Conservation (phyloP, 30 jellyfish, hydroid and myxozoan species). For the Hydractinia echinata region DNA sequence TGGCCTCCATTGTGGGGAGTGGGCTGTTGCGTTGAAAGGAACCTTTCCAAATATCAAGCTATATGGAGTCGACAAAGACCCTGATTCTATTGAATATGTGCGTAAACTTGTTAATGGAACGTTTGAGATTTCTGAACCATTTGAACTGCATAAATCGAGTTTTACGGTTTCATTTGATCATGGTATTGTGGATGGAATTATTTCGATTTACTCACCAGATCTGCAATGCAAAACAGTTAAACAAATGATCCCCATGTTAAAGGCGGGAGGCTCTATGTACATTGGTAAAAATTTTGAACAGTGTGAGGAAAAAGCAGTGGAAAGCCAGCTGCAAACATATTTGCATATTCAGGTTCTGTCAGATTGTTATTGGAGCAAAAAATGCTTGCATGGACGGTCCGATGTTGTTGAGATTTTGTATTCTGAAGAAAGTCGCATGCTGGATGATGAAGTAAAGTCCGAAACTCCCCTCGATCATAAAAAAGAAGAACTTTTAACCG, state of each 20-base stretch:
- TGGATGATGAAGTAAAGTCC: constrained; percentile 1
- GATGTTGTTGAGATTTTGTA: constrained; percentile 77
- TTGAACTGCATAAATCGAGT: constrained; percentile 47
- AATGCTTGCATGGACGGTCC: constrained; percentile 61
- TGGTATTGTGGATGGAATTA: constrained; percentile 60
- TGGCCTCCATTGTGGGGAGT: constrained; percentile 87
- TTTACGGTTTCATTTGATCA: constrained; percentile 67
- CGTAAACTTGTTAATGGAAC: constrained; percentile 60
- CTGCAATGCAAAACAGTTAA: constrained; percentile 65
- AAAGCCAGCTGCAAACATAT: constrained; percentile 17
- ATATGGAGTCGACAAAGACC: constrained; percentile 66
- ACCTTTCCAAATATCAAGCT: constrained; percentile 47
- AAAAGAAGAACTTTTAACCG: constrained; percentile 25
- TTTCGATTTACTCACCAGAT: constrained; percentile 35
- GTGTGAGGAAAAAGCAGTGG: constrained; percentile 43
- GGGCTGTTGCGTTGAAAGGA: constrained; percentile 67
- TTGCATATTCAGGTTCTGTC: constrained; percentile 37
- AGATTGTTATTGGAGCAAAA: constrained; percentile 71
- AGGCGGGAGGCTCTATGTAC: constrained; percentile 95
- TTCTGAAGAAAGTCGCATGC: constrained; percentile 42
- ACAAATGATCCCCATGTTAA: constrained; percentile 77
- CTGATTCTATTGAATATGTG: constrained; percentile 64
- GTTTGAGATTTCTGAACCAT: constrained; percentile 56
- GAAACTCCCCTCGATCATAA: constrained; percentile 23
- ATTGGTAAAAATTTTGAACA: constrained; percentile 72